Evolutionary conservation across 2,113 vertebrate species (phyloP).

Genomic region (Cottus gobio): DNA sequence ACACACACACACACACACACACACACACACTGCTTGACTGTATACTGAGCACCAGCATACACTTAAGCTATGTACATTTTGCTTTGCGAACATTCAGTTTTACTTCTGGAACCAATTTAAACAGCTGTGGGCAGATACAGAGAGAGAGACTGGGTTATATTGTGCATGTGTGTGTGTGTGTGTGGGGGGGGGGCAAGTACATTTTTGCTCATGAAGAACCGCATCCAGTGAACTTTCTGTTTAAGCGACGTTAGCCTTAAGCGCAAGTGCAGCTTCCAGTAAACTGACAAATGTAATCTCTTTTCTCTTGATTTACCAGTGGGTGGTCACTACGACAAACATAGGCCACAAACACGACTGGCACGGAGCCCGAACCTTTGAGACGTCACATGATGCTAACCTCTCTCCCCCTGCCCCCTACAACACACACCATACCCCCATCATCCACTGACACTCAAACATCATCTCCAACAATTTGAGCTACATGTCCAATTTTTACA

Average conservation of each 20-base stretch:
- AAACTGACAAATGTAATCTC: constrained; percentile 62
- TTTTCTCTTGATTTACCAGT: constrained; percentile 55
- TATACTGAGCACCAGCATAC: not conserved
- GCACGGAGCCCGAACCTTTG: constrained; percentile 22
- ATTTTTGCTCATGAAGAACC: constrained; percentile 60
- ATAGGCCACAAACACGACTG: constrained; percentile 38
- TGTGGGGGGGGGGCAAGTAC: constrained; percentile 10
- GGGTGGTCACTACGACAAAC: constrained; percentile 60
- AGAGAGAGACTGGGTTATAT: constrained; percentile 22
- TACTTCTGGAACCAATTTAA: constrained; percentile 78
- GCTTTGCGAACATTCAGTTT: constrained; percentile 73
- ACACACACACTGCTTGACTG: not conserved
- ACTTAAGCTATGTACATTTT: constrained; percentile 56
- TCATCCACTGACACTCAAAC: constrained; percentile 1
- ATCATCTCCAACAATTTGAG: not conserved
- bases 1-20: too few species aligned
- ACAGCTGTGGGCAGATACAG: constrained; percentile 72
- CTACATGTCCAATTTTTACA: not conserved
- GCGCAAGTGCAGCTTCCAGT: constrained; percentile 65
- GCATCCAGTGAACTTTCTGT: constrained; percentile 61
- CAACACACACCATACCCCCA: not conserved
- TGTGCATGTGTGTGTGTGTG: constrained; percentile 11
- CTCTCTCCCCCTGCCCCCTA: not conserved
- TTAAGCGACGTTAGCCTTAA: constrained; percentile 55
- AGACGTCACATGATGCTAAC: constrained; percentile 24